Evolutionary conservation across 1,140 invertebrate genomes (phyloP).

Genomic region (Drosophila novamexicana): DNA sequence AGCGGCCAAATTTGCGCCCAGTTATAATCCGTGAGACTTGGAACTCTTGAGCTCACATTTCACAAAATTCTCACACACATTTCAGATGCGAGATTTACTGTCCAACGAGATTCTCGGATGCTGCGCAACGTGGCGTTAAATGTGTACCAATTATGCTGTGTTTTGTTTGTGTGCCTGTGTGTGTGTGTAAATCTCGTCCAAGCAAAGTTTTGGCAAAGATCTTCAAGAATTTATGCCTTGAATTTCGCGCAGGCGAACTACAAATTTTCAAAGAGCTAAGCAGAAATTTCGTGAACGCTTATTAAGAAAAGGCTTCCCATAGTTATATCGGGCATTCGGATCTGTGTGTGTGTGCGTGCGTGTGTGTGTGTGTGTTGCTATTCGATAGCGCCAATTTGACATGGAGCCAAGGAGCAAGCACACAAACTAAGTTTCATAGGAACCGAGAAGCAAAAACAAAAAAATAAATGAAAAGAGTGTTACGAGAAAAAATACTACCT

Average conservation of each 20-base stretch:
- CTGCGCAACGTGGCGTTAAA: constrained; percentile 53
- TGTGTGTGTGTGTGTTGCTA: constrained; percentile 57
- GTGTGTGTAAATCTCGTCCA: constrained; percentile 14
- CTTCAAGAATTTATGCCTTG: constrained; percentile 71
- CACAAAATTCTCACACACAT: constrained; percentile 76
- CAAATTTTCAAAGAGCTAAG: constrained; percentile 69
- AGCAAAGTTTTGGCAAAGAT: constrained; percentile 53
- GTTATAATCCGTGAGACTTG: constrained; percentile 60
- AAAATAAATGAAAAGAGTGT: constrained; percentile 20
- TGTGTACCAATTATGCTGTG: constrained; percentile 53
- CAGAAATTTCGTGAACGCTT: constrained; percentile 63
- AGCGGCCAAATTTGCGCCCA: constrained; percentile 66
- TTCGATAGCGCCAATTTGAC: constrained; percentile 82
- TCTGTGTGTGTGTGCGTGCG: constrained; percentile 14
- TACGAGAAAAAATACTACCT: constrained; percentile 27
- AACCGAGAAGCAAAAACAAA: constrained; percentile 39
- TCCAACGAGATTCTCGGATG: constrained; percentile 10
- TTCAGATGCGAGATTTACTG: constrained; percentile 49
- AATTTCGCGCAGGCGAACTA: constrained; percentile 60
- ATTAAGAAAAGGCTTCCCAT: constrained; percentile 55
- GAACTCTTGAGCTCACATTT: constrained; percentile 37
- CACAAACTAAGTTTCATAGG: constrained; percentile 80
- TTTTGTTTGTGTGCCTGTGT: constrained; percentile 16
- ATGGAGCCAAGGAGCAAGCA: constrained; percentile 67
- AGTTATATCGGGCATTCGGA: constrained; percentile 62